Evolutionary conservation across 2,888 invertebrate species (phyloP), one percentile per base, ranked within the genome.

Genomic region (Stenodema calcarata): DNA sequence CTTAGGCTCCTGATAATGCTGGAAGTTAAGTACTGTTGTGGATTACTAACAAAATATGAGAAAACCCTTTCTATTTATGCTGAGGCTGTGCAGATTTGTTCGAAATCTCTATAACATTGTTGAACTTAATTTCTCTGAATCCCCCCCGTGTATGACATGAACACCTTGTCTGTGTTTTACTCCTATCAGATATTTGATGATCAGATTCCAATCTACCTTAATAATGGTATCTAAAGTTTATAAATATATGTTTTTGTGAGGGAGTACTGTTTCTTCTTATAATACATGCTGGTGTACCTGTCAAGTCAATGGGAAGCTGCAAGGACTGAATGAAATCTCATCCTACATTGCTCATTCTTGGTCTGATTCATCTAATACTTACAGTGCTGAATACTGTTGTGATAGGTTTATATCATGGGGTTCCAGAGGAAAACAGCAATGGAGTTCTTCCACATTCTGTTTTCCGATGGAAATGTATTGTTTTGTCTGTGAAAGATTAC

Each of bases 61-160:
- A 73, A 73, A 41, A 30, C 35, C 27, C 50, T 41, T 78, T 50
- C 12, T 28, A 80, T 80, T 80, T 80, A 80, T 30, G 80, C 80
- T 80, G 80, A 54, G 80, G 80, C 80, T 80, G 80, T 80, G 80
- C 54, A 73, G 73, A 73, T 73, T 73, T 35, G 7, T 73, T 73
- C 35, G 73, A 62, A 62, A 23, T 62, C n/a, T 23, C 18, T 9
- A 62, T 62, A 23, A 62, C 23, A 62, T 35, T 62, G 62, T 62
- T 62, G 62, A 23, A 62, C 9, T 1, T 23, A 23, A 18, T 23
- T 18, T 62, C 23, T 62, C 62, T 62, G 1, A 62, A 62, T 62
- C 16, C 18, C 23, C 23, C 23, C 23, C 23, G 23, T 62, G 62
- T 16, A 50, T 62, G 18, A 62, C 6, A 62, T 62, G 9, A 62